A percentile compares a stretch with the other conserved stretches of the same genome.
Conservation (phyloP, 2,888 invertebrate genomes). For the Schizotus pectinicornis region DNA sequence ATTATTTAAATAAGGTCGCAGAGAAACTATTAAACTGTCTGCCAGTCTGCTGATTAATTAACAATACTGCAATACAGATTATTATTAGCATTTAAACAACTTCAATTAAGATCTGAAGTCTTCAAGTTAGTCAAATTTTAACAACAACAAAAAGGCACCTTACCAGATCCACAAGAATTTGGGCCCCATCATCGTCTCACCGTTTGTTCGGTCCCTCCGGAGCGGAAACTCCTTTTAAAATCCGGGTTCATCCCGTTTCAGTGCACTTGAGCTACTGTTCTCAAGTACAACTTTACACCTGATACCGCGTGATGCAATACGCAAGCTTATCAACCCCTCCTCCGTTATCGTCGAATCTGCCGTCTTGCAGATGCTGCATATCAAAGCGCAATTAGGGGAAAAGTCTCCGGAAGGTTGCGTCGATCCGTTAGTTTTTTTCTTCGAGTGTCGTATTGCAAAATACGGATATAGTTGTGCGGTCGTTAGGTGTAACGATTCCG, state of each 20-base stretch:
- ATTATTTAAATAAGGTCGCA: no score
- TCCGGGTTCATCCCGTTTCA: not conserved
- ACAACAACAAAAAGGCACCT: constrained; percentile 2
- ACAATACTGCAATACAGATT: no score
- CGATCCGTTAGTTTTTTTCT: no score
- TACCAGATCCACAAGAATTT: constrained; percentile 36
- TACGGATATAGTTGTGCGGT: constrained; percentile 30
- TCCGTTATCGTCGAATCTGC: constrained; percentile 32
- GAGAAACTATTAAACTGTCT: no score
- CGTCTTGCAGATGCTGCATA: constrained; percentile 33
- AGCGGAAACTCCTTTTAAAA: not conserved
- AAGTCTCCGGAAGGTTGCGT: constrained; percentile 1
- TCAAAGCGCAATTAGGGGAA: constrained; percentile 21
- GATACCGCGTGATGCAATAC: constrained; percentile 35
- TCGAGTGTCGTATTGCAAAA: constrained; percentile 27
- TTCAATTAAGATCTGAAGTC: not conserved
- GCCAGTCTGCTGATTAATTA: no score
- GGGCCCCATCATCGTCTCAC: constrained; percentile 20
- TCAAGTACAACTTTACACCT: constrained; percentile 37
- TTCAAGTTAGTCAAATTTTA: not conserved
- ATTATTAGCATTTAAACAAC: no score
- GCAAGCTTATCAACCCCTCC: constrained; percentile 50
- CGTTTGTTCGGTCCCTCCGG: not conserved
- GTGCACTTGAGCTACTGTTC: constrained; percentile 35
- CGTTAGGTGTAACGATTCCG: constrained; percentile 30